Base-by-base conservation (phyloP, 2,113 vertebrate genomes). In the Gobio gobio region DNA sequence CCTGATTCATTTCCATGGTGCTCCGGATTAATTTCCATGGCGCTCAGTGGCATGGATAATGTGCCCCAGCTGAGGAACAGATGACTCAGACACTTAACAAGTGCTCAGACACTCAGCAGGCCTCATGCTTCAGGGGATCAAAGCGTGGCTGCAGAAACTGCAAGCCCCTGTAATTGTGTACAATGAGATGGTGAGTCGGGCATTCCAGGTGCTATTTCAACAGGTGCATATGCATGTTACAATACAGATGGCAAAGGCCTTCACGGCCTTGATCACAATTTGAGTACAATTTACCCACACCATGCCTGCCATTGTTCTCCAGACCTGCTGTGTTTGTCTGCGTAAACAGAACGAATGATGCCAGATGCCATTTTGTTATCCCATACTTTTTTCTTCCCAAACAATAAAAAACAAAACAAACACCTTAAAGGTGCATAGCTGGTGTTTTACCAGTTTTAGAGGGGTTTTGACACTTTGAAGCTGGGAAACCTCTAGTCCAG, bases 211-310 rank as follows among this genome's bases (percentile, higher is more conserved):
- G 86, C 59, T 85, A 43, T 73, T 80, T 85, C 68, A 85, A 56
- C 83, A 87, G 68, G 79, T 85, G 86, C 47, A 36, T 87, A 74
- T 85, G 78, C 83, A 78, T 85, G 74, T 40, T 64, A 75, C 26
- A 22, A 59, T 80, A 51, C 80, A 86, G 84, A 85, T 88, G 80
- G 84, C 49, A 33, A 54, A 82, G 79, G 80, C 40, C 64, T 73
- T 74, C 51, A 4, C 10, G 26, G 24, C 20, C 58, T 56, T 72
- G 64, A 78, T 77, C 40, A 58, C 74, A 83, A 73, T 61, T 64
- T 76, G 47, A 79, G 82, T 24, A 73, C 81, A 74, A 49, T 83
- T 88, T 83, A 79, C 24, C 40, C 58, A 36, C 33, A 78, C 54
- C 56, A 45, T 36, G 66, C 22, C 22, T 47, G 36, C 36, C 9